These are phyloP conservation scores for Sialis lutaria DNA, from an alignment of 2,888 invertebrate genomes.

Conservation along the genomic window DNA sequence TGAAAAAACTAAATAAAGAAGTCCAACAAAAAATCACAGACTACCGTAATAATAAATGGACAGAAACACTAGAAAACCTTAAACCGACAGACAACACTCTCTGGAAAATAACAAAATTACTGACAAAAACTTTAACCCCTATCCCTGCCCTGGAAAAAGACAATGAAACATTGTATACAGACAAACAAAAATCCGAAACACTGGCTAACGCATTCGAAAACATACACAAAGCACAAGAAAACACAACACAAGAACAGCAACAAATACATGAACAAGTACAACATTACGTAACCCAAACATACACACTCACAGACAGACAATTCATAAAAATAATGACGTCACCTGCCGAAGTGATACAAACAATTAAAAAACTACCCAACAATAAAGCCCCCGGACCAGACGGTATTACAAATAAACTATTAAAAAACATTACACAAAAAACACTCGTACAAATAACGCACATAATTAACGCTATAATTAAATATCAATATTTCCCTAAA, in stretches of 20 bases:
- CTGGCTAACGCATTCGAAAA: no score
- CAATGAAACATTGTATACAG: no score
- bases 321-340: neutral
- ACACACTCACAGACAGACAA: neutral
- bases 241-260: no score
- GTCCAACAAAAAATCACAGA: no score
- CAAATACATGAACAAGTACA: no score
- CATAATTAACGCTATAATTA: conserved; percentile 10
- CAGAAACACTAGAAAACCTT: conserved; percentile 1
- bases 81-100: conserved; percentile 7
- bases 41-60: conserved; percentile 4
- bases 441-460: conserved; percentile 9
- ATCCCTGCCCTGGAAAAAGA: no score
- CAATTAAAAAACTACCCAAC: conserved; percentile 6
- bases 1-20: neutral
- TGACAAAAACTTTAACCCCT: conserved; percentile 3
- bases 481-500: conserved; percentile 9
- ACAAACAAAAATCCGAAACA: no score
- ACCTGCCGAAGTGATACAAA: conserved; percentile 2
- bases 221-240: no score
- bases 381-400: conserved; percentile 10
- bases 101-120: conserved; percentile 8
- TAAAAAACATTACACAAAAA: neutral
- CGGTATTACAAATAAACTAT: neutral
- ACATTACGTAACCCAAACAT: no score